These are phyloP conservation scores for Thripadectes ignobilis DNA, from an alignment of 2,797 vertebrate genomes.

Conservation along the genomic window DNA sequence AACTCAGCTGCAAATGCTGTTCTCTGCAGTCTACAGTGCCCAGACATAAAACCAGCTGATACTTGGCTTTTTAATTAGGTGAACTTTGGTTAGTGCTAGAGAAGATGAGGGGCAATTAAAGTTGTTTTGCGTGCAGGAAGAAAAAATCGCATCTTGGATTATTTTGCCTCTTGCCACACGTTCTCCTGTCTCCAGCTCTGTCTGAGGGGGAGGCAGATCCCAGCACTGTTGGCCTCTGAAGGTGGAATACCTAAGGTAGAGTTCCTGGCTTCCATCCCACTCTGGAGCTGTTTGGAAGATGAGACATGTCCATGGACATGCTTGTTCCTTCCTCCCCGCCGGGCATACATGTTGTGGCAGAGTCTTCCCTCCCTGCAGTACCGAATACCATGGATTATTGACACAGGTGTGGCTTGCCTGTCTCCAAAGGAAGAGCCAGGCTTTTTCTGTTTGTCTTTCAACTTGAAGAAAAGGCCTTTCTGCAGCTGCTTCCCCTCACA, in stretches of 20 bases:
- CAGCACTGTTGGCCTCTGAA: background rate
- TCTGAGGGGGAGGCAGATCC: background rate
- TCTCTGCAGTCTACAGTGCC: background rate
- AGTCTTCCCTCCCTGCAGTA: conserved; percentile 61
- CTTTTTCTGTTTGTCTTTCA: conserved; percentile 56
- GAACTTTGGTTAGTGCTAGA: background rate
- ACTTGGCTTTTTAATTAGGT: background rate
- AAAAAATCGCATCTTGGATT: background rate
- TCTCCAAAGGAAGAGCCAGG: conserved; percentile 32
- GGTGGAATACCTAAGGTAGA: background rate
- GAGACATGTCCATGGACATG: conserved; percentile 43
- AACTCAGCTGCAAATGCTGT: background rate
- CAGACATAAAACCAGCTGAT: background rate
- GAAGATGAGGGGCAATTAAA: background rate
- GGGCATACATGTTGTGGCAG: conserved; percentile 71
- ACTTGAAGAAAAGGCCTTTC: conserved; percentile 49
- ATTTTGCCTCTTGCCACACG: background rate
- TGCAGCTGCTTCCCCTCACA: conserved; percentile 29
- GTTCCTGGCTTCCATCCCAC: conserved; percentile 26
- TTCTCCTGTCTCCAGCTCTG: background rate
- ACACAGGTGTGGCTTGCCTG: conserved; percentile 74
- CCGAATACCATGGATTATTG: conserved; percentile 77
- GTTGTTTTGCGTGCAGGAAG: background rate
- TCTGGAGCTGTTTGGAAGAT: conserved; percentile 25
- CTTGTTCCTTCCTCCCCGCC: conserved; percentile 49